Evolutionary conservation across 2,888 invertebrate genomes (phyloP).

Genomic region (Drosophila prolongata): DNA sequence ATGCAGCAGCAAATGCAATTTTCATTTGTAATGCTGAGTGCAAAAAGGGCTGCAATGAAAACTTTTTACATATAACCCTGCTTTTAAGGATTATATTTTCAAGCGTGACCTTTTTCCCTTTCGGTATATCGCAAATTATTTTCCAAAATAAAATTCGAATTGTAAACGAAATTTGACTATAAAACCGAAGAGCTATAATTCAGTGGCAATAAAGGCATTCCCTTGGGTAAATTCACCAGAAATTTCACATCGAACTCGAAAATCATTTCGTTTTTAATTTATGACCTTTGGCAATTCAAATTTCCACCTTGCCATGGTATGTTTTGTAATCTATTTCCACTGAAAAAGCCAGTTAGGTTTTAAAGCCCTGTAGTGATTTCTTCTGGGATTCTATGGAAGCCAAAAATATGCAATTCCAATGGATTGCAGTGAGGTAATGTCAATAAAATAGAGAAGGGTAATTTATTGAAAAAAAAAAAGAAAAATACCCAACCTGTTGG

Average conservation of each 20-base stretch:
- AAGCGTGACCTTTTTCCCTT: neutral
- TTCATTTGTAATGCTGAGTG: neutral
- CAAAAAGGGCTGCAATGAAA: neutral
- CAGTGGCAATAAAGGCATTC: neutral
- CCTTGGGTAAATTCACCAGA: constrained; percentile 7
- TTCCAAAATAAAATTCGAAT: neutral
- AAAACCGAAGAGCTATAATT: constrained; percentile 13
- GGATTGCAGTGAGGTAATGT: neutral
- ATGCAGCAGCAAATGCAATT: neutral
- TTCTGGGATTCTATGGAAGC: neutral
- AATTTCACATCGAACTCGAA: too few relatives aligned
- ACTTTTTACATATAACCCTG: neutral
- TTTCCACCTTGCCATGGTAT: neutral
- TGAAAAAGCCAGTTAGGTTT: neutral
- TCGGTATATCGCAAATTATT: neutral
- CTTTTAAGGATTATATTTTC: neutral
- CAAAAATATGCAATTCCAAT: neutral
- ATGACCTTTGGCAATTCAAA: constrained; percentile 12
- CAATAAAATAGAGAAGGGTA: too few relatives aligned
- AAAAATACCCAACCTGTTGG: too few relatives aligned
- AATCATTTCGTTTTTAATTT: constrained; percentile 4
- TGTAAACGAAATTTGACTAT: neutral
- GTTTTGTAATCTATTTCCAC: too few relatives aligned
- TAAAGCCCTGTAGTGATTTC: neutral
- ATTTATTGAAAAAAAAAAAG: neutral